Conservation (phyloP, 1,140 invertebrate genomes). For the Maconellicoccus hirsutus region DNA sequence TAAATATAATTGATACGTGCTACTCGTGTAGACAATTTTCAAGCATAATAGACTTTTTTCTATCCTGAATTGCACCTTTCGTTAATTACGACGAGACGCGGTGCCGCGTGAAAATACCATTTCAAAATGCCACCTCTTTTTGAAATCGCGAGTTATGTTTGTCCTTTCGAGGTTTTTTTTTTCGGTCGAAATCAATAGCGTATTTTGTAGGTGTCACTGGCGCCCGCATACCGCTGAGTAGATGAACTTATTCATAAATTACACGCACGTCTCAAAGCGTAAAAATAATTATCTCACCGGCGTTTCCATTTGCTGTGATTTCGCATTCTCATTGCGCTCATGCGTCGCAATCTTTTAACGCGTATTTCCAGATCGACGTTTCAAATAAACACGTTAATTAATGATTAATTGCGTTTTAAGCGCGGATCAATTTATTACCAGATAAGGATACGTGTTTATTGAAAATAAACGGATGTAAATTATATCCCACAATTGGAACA, state of each 20-base stretch:
- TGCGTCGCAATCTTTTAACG: no score
- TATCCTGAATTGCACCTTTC: no score
- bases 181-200: no score
- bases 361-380: neutral
- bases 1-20: constrained; percentile 3
- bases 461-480: constrained; percentile 7
- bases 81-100: no score
- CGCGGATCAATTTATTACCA: constrained; percentile 2
- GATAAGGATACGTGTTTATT: constrained; percentile 9
- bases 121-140: neutral
- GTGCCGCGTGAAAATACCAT: neutral
- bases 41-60: no score
- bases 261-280: neutral
- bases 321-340: no score
- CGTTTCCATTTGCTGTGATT: neutral
- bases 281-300: neutral
- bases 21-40: neutral
- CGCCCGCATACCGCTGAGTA: neutral
- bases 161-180: no score
- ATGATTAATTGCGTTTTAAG: constrained; percentile 9
- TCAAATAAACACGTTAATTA: constrained; percentile 5
- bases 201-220: neutral
- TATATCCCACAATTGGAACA: neutral
- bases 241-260: neutral
- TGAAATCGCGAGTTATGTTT: neutral